Base-by-base conservation (phyloP, 1,140 invertebrate genomes). In the Phthorimaea operculella region DNA sequence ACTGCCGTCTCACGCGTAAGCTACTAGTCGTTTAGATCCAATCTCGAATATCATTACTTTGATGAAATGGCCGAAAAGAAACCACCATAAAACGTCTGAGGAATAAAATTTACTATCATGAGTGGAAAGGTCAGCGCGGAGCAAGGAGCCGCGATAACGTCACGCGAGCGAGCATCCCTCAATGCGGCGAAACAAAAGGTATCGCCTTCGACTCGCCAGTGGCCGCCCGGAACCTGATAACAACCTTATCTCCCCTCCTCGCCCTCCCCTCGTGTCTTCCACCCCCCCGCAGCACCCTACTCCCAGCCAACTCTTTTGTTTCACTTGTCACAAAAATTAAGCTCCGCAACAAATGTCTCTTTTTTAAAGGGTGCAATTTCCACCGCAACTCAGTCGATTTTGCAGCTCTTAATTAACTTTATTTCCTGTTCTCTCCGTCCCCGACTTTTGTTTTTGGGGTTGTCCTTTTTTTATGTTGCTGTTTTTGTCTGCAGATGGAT, bases 281-380 rank as follows among this genome's bases (percentile, higher is more conserved):
- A 45, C 61, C 60, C 57, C 65, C 68, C 65, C 55, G 54, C 58
- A 54, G 57, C 63, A 59, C 66, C 64, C 45, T 14, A 59, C 71
- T 58, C 70, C 72, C 70, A 64, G 64, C 72, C 79, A 80, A 79
- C 78, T 79, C 81, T 84, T 84, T 84, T 84, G 81, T 84, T 84
- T 81, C 81, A 80, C 81, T 81, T 83, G 79, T 84, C 81, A 80
- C 81, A 83, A 83, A 84, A 84, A 84, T 84, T 84, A 84, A 83
- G 74, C 79, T 76, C 68, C 60, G 79, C 81, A 81, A 84, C 81
- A 84, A 84, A 84, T 83, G 81, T 83, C 76, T 84, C 81, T 81
- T 81, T 84, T 84, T 84, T 47, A 80, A 80, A 79, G 70, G 76
- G 76, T 73, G 76, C 81, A 82, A 84, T 82, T 84, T 84, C 76